Evolutionary conservation across 1,140 invertebrate genomes (phyloP).

Genomic region (Philaenus spumarius): DNA sequence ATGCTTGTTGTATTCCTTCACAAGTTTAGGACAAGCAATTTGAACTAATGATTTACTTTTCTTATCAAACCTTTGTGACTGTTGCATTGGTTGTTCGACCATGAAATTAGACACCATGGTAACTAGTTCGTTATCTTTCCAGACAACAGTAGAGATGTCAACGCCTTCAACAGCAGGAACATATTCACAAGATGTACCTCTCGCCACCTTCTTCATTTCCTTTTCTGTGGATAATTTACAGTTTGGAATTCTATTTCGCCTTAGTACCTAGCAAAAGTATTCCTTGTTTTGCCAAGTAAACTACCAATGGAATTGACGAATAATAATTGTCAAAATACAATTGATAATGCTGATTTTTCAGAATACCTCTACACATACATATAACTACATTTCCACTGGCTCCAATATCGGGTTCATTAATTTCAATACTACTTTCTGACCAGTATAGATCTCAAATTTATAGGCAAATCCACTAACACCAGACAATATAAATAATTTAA

Average conservation of each 20-base stretch:
- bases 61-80: constrained; percentile 3
- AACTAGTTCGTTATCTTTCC: constrained; percentile 13
- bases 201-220: constrained; percentile 16
- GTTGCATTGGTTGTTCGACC: background rate
- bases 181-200: constrained; percentile 4
- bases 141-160: constrained; percentile 17
- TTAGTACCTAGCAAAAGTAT: constrained; percentile 25
- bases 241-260: constrained; percentile 26
- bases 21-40: constrained; percentile 1
- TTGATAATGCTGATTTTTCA: constrained; percentile 18
- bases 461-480: constrained; percentile 37
- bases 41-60: constrained; percentile 4
- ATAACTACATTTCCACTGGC: constrained; percentile 23
- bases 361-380: constrained; percentile 18
- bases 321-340: constrained; percentile 28
- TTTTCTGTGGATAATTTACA: constrained; percentile 24
- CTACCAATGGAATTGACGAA: constrained; percentile 21
- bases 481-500: constrained; percentile 36
- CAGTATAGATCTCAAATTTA: constrained; percentile 36
- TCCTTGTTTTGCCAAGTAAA: constrained; percentile 24
- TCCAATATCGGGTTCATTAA: constrained; percentile 24
- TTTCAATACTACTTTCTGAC: constrained; percentile 20
- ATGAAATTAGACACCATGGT: background rate
- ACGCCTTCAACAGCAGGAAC: constrained; percentile 1
- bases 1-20: constrained; percentile 25